phyloP scores from a whole-genome alignment of 1,140 invertebrate genomes.

The Amphibalanus amphitrite region DNA sequence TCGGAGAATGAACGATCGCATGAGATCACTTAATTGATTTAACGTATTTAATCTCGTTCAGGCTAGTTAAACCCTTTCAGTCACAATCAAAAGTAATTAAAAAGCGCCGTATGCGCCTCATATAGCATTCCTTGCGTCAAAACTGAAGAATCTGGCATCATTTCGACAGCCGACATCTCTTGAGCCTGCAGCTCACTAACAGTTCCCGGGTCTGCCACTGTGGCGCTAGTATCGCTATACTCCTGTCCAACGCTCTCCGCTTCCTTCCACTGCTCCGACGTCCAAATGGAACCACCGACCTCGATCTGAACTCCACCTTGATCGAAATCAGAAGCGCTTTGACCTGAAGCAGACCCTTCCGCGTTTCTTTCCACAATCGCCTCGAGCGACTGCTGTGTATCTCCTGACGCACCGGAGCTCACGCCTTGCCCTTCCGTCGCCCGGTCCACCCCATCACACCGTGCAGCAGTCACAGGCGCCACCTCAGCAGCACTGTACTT shows the following conservation, averaged over 20 bases:
- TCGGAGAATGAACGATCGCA: too few species aligned
- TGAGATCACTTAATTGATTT: too few species aligned
- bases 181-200: background rate
- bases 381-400: background rate
- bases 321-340: too few species aligned
- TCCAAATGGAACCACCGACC: too few species aligned
- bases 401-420: too few species aligned
- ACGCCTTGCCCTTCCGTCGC: background rate
- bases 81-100: background rate
- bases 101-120: background rate
- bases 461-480: too few species aligned
- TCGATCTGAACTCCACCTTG: background rate
- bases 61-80: too few species aligned
- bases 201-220: too few species aligned
- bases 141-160: background rate
- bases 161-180: background rate
- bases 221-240: background rate
- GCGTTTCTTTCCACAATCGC: background rate
- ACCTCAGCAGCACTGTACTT: background rate
- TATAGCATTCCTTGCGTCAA: background rate
- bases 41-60: too few species aligned
- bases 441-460: too few species aligned
- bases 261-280: too few species aligned
- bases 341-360: background rate
- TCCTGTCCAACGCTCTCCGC: too few species aligned